Conservation (phyloP, 1,140 invertebrate genomes). For the Holcopasites calliopsidis region DNA sequence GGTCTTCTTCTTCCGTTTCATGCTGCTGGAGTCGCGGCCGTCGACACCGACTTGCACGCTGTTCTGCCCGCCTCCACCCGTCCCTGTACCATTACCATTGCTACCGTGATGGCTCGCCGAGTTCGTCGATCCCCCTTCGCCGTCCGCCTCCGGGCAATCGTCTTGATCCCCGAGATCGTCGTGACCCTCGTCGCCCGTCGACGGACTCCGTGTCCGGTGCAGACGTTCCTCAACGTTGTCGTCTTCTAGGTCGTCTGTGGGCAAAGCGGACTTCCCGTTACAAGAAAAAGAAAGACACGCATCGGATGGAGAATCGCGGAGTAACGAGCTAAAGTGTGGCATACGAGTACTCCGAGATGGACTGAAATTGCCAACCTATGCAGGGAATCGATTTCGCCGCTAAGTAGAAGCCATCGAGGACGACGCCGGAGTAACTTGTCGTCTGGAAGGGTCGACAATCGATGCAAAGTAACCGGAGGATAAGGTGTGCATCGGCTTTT, state of each 20-base stretch:
- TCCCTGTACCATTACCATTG: slow-evolving; percentile 51
- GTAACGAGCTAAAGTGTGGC: neutral
- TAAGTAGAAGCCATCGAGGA: neutral
- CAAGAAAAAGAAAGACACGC: no score
- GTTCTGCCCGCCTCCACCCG: slow-evolving; percentile 46
- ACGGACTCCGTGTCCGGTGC: slow-evolving; percentile 71
- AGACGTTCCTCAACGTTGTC: slow-evolving; percentile 71
- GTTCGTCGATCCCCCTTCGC: slow-evolving; percentile 81
- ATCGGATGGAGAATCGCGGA: no score
- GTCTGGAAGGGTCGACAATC: neutral
- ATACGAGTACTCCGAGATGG: neutral
- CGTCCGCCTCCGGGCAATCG: slow-evolving; percentile 77
- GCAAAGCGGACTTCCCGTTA: slow-evolving; percentile 19
- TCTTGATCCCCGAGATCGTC: slow-evolving; percentile 86
- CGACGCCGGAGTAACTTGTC: neutral
- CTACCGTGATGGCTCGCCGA: slow-evolving; percentile 63
- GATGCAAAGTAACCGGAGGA: neutral
- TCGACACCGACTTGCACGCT: slow-evolving; percentile 73
- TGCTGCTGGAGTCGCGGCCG: slow-evolving; percentile 79
- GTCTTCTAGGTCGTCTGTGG: slow-evolving; percentile 77
- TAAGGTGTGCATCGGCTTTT: neutral
- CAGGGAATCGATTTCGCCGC: neutral
- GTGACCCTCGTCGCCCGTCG: slow-evolving; percentile 84
- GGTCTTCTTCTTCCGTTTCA: slow-evolving; percentile 98
- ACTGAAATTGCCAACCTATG: neutral